Evolutionary conservation across 1,140 invertebrate species (phyloP).

Genomic region (Plectrocnemia conspersa): DNA sequence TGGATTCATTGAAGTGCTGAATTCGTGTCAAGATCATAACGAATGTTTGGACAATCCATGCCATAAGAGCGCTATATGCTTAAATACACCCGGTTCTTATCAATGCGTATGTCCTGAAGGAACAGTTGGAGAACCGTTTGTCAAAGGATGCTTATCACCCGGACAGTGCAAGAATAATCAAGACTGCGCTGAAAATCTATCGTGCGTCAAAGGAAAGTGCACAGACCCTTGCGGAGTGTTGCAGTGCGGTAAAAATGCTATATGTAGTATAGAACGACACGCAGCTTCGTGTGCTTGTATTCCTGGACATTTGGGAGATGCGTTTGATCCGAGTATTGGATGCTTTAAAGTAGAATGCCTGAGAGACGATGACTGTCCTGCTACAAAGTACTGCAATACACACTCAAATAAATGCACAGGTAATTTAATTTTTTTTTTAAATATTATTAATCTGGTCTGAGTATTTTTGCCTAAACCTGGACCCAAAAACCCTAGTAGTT

Average conservation of each 20-base stretch:
- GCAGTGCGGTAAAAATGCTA: slow-evolving; percentile 66
- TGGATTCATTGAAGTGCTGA: slow-evolving; percentile 64
- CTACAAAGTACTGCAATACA: slow-evolving; percentile 68
- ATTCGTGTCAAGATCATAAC: slow-evolving; percentile 70
- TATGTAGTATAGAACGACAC: slow-evolving; percentile 69
- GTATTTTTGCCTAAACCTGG: no score
- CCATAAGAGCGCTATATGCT: slow-evolving; percentile 70
- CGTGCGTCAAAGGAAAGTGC: slow-evolving; percentile 69
- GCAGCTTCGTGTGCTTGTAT: slow-evolving; percentile 67
- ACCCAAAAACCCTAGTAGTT: no score
- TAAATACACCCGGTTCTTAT: slow-evolving; percentile 76
- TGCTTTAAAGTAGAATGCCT: slow-evolving; percentile 83
- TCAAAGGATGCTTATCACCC: slow-evolving; percentile 65
- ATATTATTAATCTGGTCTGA: no score
- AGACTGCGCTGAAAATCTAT: slow-evolving; percentile 67
- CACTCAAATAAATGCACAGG: slow-evolving; percentile 73
- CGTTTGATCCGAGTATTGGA: slow-evolving; percentile 63
- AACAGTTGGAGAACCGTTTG: slow-evolving; percentile 73
- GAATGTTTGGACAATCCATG: slow-evolving; percentile 78
- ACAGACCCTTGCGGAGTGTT: slow-evolving; percentile 66
- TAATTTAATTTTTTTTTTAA: slow-evolving; percentile 37
- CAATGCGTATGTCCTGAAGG: slow-evolving; percentile 72
- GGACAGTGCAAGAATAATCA: slow-evolving; percentile 64
- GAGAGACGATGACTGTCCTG: slow-evolving; percentile 67
- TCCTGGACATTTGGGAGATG: slow-evolving; percentile 73